phyloP scores from a whole-genome alignment of 2,888 invertebrate species.

The Morpho deidamia region DNA sequence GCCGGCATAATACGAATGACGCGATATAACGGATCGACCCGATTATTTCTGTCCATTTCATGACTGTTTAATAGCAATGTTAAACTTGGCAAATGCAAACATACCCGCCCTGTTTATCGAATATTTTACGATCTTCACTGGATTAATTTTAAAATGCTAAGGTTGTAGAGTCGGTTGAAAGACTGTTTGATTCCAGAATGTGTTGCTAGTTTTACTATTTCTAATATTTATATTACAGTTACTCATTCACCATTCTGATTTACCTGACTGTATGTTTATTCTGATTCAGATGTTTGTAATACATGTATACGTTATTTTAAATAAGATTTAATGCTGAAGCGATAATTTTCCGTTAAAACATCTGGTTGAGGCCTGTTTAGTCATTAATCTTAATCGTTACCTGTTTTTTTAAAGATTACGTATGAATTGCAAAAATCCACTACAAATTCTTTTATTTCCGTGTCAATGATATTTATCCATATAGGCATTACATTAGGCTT shows the following conservation, averaged over 20 bases:
- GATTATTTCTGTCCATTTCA: slow-evolving; percentile 78
- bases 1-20: slow-evolving; percentile 71
- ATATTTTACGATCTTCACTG: slow-evolving; percentile 74
- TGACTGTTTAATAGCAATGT: slow-evolving; percentile 78
- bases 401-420: slow-evolving; percentile 4
- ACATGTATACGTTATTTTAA: slow-evolving; percentile 67
- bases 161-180: slow-evolving; percentile 67
- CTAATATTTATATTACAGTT: slow-evolving; percentile 74
- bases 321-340: slow-evolving; percentile 65
- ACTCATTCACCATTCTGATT: slow-evolving; percentile 76
- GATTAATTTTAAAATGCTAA: slow-evolving; percentile 73
- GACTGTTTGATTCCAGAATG: slow-evolving; percentile 64
- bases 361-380: slow-evolving; percentile 50
- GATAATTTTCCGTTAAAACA: slow-evolving; percentile 62
- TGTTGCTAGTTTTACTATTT: slow-evolving; percentile 63
- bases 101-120: slow-evolving; percentile 74
- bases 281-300: slow-evolving; percentile 71
- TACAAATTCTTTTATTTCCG: neutral
- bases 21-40: slow-evolving; percentile 74
- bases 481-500: no score
- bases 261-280: slow-evolving; percentile 70
- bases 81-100: slow-evolving; percentile 75
- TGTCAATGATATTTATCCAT: neutral
- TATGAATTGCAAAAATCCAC: neutral
- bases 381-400: slow-evolving; percentile 24